Percentiles rank a stretch among this genome's conserved stretches.
phyloP scores from a whole-genome alignment of 2,113 vertebrate genomes.

The Eublepharis macularius region DNA sequence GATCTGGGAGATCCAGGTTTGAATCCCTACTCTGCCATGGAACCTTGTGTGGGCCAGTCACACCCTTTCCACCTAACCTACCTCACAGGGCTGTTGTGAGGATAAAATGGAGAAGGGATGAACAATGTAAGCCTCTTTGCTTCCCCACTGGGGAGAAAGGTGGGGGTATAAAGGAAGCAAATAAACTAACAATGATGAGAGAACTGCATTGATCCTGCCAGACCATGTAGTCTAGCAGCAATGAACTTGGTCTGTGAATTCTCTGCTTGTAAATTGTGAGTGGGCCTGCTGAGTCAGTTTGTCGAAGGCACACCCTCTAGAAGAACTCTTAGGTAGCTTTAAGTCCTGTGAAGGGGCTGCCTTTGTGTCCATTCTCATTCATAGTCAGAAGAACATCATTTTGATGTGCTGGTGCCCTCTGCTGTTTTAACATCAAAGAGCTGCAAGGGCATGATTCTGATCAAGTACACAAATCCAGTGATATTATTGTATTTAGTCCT shows the following conservation, averaged over 20 bases:
- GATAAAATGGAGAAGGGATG: no score
- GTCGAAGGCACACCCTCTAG: not conserved
- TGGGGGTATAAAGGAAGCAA: no score
- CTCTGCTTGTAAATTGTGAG: not conserved
- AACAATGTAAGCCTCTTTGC: no score
- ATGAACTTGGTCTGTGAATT: not conserved
- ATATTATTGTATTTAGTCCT: not conserved
- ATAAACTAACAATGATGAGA: no score
- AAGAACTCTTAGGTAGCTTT: not conserved
- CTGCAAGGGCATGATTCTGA: not conserved
- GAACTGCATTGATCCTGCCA: no score
- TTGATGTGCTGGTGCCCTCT: not conserved
- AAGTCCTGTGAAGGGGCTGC: not conserved
- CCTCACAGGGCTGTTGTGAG: no score
- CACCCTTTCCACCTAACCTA: no score
- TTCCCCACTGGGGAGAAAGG: no score
- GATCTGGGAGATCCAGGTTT: no score
- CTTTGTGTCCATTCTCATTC: not conserved
- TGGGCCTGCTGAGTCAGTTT: not conserved
- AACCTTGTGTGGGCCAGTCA: no score
- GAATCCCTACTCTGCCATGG: no score
- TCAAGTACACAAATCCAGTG: not conserved
- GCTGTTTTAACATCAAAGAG: conserved; percentile 11
- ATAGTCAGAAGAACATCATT: not conserved
- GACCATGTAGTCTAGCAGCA: not conserved